Percentiles rank a stretch among this genome's conserved stretches.
These are phyloP conservation scores for Tragelaphus imberbis DNA, from an alignment of 2,113 vertebrate genomes.

Conservation along the genomic window DNA sequence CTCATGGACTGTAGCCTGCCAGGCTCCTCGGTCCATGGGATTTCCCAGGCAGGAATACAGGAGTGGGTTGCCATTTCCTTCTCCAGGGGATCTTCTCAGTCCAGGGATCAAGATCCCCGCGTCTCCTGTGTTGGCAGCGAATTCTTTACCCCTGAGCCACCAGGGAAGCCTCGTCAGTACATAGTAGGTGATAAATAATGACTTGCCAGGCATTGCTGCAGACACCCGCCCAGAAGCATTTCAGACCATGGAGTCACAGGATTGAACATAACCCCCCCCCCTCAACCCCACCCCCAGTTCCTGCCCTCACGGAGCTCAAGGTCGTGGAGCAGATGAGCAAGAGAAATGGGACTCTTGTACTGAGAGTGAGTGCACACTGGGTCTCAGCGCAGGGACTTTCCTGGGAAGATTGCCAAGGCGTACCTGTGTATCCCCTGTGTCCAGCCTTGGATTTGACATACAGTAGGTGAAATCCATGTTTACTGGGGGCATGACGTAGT, in stretches of 20 bases:
- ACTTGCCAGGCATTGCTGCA: too few species aligned
- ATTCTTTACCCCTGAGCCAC: background rate
- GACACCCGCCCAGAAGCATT: background rate
- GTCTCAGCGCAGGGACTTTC: background rate
- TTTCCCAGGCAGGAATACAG: background rate
- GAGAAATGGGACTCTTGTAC: background rate
- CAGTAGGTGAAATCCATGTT: background rate
- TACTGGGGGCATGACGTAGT: background rate
- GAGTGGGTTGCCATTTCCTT: background rate
- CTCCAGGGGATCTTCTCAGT: background rate
- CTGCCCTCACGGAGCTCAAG: background rate
- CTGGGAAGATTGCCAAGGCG: background rate
- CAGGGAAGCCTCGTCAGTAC: too few species aligned
- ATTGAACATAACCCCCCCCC: background rate
- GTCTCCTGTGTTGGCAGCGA: background rate
- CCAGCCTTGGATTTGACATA: background rate
- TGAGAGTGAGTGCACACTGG: background rate
- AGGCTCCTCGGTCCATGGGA: background rate
- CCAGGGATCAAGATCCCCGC: background rate
- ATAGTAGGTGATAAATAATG: accelerated
- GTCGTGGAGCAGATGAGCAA: background rate
- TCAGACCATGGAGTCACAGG: too few species aligned
- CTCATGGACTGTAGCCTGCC: background rate
- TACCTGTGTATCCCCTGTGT: background rate
- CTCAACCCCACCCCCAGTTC: too few species aligned